Conservation (phyloP, 2,797 vertebrate genomes). For the Macropodus opercularis region DNA sequence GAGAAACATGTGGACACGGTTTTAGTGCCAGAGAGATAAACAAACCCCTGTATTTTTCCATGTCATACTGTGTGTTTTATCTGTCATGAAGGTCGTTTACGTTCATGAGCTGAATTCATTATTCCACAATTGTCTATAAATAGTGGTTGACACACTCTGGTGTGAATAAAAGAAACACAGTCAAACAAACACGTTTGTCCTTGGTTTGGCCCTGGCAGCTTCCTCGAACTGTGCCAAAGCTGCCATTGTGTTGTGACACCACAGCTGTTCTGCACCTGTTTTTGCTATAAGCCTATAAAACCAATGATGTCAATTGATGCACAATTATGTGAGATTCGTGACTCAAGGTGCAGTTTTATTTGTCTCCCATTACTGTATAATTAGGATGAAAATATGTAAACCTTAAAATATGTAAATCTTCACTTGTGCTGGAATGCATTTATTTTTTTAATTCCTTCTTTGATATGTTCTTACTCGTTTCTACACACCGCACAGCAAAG, state of each 20-base stretch:
- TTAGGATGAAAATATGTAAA: slow-evolving; percentile 9
- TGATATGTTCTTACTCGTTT: not conserved
- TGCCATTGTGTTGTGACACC: slow-evolving; percentile 30
- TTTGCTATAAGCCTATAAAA: slow-evolving; percentile 33
- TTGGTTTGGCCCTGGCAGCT: slow-evolving; percentile 24
- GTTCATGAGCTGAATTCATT: slow-evolving; percentile 23
- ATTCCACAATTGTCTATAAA: slow-evolving; percentile 14
- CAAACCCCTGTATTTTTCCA: slow-evolving; percentile 12
- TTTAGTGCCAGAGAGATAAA: slow-evolving; percentile 15
- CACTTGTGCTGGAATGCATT: not conserved
- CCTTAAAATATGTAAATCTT: slow-evolving; percentile 16
- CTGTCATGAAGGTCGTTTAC: slow-evolving; percentile 17
- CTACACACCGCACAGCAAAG: not conserved
- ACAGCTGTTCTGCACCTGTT: slow-evolving; percentile 45
- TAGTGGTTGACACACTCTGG: slow-evolving; percentile 11
- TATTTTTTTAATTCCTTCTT: not conserved
- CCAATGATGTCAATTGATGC: slow-evolving; percentile 34
- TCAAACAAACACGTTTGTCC: slow-evolving; percentile 45
- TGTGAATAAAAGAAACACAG: slow-evolving; percentile 26
- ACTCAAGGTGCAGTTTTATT: slow-evolving; percentile 13
- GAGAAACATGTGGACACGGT: slow-evolving; percentile 9
- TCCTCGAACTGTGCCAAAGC: slow-evolving; percentile 18
- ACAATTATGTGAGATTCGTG: slow-evolving; percentile 24
- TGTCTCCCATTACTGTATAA: slow-evolving; percentile 9
- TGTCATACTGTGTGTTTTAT: slow-evolving; percentile 16